Base-by-base conservation (phyloP, 2,797 vertebrate species). In the Fistularia commersonii region DNA sequence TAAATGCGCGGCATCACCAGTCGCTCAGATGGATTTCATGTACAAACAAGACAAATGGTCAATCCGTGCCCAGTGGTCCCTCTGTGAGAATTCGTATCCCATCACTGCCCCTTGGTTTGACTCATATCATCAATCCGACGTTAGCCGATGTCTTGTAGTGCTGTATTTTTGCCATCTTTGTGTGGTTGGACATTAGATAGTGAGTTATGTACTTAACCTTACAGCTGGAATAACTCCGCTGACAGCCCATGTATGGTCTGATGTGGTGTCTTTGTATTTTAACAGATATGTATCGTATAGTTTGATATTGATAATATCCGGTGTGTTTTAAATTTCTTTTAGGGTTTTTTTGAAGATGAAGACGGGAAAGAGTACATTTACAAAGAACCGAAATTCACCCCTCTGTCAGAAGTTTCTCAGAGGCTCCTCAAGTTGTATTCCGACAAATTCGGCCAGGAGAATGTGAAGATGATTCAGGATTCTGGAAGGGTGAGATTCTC, bases 281-380 rank as follows among this genome's bases (percentile, higher is more conserved):
- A 13, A 11, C 6, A 36, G 9, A 8, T 8, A 8, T 6, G 7
- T 6, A 7, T 2, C 2, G 2, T 10, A 36, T 6, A 10, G 2
- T 8, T 6, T 36, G 35, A 46, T 5, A 14, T 45, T 50, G 36
- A 23, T 4, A 4, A 2, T 23, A 6, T 8, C 9, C 1, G n/a
- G 36, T 51, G 5, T 62, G 51, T 57, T 1, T 42, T 45, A 7
- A 23, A 23, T 23, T 50, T 53, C 56, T 81, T 56, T 32, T 66
- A 99, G 97, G 95, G 97, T 1, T 98, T 97, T 87, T 99, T 99
- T 83, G 97, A 99, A 79, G 97, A 99, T 77, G 97, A 99, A 81
- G 97, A 99, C 41, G 95, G 97, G 45, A 99, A 99, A 39, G 97
- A 99, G 66, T 99, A 98, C 66, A 97, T 99, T 76, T 99, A 99